Percentiles rank a stretch among this genome's conserved stretches.
phyloP scores from a whole-genome alignment of 2,797 vertebrate species.

The Sebastes matsubarae region DNA sequence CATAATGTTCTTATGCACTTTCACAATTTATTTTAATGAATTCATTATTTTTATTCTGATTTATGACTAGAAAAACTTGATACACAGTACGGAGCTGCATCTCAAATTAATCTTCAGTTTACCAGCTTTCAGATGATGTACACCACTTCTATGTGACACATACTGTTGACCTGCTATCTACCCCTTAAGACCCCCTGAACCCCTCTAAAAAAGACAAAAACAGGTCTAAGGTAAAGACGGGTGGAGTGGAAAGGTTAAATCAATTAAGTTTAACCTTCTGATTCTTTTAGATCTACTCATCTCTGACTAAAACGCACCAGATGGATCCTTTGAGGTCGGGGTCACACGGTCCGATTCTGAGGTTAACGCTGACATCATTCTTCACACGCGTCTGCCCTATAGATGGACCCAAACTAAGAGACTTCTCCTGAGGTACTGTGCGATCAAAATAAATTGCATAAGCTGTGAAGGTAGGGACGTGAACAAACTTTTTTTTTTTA shows the following conservation, averaged over 20 bases:
- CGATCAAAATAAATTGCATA: constrained; percentile 22
- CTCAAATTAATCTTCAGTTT: too few relatives aligned
- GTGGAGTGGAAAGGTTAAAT: not conserved
- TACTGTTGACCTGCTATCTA: too few relatives aligned
- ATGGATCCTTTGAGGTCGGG: constrained; percentile 26
- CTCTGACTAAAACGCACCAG: constrained; percentile 4
- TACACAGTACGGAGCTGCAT: too few relatives aligned
- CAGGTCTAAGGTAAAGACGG: too few relatives aligned
- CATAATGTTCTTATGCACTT: too few relatives aligned
- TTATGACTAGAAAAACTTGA: too few relatives aligned
- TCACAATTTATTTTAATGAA: too few relatives aligned
- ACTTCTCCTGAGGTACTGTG: constrained; percentile 7
- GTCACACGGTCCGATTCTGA: constrained; percentile 19
- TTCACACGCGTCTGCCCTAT: constrained; percentile 22
- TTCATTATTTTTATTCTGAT: too few relatives aligned
- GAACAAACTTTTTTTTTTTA: not conserved
- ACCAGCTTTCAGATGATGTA: too few relatives aligned
- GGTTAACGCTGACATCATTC: constrained; percentile 29
- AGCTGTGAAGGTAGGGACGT: not conserved
- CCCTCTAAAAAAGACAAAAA: too few relatives aligned
- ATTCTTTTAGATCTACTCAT: not conserved
- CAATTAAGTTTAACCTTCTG: not conserved
- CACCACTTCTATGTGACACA: too few relatives aligned
- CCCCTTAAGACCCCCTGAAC: too few relatives aligned
- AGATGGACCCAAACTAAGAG: constrained; percentile 29